These are phyloP conservation scores for Mustela nigripes DNA, from an alignment of 2,113 vertebrate genomes.

Conservation along the genomic window DNA sequence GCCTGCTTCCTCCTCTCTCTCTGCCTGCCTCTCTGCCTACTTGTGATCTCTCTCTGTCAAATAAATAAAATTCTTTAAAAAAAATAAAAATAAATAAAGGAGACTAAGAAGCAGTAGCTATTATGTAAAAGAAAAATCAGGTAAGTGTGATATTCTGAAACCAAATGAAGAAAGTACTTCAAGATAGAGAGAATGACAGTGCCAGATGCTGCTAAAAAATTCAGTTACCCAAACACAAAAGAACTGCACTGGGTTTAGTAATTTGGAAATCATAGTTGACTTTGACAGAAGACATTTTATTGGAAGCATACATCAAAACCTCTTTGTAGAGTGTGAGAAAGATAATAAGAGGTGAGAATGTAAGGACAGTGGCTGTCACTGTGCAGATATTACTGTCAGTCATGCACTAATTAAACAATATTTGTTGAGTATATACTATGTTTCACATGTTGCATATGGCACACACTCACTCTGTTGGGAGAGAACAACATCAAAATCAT, in stretches of 20 bases:
- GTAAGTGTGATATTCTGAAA: not conserved
- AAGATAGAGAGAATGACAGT: not conserved
- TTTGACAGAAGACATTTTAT: constrained; percentile 13
- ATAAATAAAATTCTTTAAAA: no score
- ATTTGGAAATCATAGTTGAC: not conserved
- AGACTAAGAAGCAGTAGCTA: not conserved
- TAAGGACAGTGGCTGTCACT: not conserved
- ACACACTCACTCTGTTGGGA: not conserved
- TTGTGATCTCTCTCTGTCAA: no score
- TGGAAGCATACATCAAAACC: not conserved
- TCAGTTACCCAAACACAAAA: not conserved
- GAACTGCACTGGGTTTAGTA: constrained; percentile 5
- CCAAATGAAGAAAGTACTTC: constrained; percentile 9
- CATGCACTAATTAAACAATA: not conserved
- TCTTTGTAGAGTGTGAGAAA: not conserved
- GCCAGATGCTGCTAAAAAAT: constrained; percentile 37
- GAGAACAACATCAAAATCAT: not conserved
- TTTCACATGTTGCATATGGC: not conserved
- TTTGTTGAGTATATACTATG: not conserved
- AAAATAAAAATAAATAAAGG: not conserved
- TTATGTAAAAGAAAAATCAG: not conserved
- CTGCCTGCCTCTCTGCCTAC: no score
- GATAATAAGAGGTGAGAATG: not conserved
- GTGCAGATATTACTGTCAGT: not conserved
- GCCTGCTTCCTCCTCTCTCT: no score